Percentiles rank a stretch among this genome's conserved stretches.
These are phyloP conservation scores for Hyposoter didymator DNA, from an alignment of 2,888 invertebrate genomes.

Conservation along the genomic window DNA sequence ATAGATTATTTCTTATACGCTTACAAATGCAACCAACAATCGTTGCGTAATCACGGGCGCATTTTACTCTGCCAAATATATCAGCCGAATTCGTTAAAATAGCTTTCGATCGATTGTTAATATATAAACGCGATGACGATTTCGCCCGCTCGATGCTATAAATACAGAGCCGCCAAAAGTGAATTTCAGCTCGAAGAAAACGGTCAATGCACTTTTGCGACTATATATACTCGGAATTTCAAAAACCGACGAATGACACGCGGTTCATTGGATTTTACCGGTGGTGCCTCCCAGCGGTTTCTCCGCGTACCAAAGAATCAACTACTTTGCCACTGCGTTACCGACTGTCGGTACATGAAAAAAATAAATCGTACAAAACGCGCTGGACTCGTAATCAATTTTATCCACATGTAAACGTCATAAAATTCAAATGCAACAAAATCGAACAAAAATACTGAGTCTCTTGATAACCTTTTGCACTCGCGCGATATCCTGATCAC, in stretches of 20 bases:
- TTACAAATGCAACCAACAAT: neutral
- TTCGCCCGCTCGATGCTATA: neutral
- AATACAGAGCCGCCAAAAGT: conserved; percentile 19
- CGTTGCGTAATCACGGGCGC: neutral
- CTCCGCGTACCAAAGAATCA: neutral
- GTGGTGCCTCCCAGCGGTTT: neutral
- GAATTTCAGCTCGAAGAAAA: conserved; percentile 20
- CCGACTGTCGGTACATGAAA: neutral
- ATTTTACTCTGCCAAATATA: neutral
- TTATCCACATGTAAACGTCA: too few species aligned
- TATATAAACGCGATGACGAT: conserved; percentile 5
- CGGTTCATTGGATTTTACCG: neutral
- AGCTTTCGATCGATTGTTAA: neutral
- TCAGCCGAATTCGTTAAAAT: neutral
- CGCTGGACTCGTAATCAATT: too few species aligned
- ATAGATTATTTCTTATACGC: neutral
- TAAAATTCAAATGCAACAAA: too few species aligned
- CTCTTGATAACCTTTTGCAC: too few species aligned
- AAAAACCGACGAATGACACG: neutral
- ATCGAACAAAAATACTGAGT: too few species aligned
- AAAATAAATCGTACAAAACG: too few species aligned
- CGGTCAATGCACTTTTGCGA: conserved; percentile 36
- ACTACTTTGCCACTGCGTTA: neutral
- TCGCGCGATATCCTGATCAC: too few species aligned
- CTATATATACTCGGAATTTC: neutral